phyloP scores from a whole-genome alignment of 2,113 vertebrate species.

The Paradisaea rubra region DNA sequence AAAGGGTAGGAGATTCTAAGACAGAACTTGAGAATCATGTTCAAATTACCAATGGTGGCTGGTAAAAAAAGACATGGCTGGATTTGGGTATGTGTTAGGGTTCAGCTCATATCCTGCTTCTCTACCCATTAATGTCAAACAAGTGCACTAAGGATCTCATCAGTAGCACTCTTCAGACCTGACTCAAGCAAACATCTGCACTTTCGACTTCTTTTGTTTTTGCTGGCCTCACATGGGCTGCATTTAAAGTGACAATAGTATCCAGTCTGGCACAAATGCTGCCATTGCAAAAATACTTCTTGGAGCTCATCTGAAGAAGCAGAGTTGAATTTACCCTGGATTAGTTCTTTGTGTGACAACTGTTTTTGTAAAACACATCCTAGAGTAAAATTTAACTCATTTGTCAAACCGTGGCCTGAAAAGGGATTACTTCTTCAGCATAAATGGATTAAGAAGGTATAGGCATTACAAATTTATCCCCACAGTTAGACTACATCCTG shows the following conservation, averaged over 20 bases:
- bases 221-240: neutral
- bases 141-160: neutral
- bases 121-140: neutral
- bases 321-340: neutral
- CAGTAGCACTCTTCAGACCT: neutral
- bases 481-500: neutral
- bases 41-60: neutral
- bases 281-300: neutral
- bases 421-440: neutral
- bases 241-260: neutral
- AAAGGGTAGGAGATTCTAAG: neutral
- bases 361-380: neutral
- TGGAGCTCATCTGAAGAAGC: neutral
- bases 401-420: rapidly evolving
- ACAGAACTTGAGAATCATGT: neutral
- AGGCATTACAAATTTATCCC: neutral
- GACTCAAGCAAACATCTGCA: neutral
- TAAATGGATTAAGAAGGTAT: neutral
- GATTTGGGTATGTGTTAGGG: neutral
- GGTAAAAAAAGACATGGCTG: neutral
- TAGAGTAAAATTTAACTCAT: neutral
- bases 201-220: neutral
- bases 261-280: neutral
- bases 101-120: neutral
- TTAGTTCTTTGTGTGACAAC: neutral